Conservation (phyloP, 2,888 invertebrate genomes). For the Trimorus sp. region DNA sequence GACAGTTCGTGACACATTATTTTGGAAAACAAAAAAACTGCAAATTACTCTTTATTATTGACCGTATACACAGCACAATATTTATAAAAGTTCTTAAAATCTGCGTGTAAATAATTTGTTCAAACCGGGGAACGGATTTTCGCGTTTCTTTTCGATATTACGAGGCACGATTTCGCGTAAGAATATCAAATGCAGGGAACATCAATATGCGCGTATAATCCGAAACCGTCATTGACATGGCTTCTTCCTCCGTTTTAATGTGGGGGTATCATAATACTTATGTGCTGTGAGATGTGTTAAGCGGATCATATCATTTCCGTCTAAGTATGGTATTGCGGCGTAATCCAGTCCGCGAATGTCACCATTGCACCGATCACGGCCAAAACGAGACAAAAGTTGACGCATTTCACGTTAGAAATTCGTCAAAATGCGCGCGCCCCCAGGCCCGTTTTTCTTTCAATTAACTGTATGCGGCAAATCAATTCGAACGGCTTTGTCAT, state of each 20-base stretch:
- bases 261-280: constrained; percentile 78
- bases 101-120: too few species aligned
- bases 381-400: constrained; percentile 31
- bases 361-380: constrained; percentile 41
- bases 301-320: constrained; percentile 79
- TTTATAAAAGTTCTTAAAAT: too few species aligned
- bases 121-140: background rate
- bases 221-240: constrained; percentile 72
- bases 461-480: constrained; percentile 38
- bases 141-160: constrained; percentile 1
- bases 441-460: constrained; percentile 24
- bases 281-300: constrained; percentile 77
- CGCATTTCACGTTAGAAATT: constrained; percentile 14
- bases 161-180: constrained; percentile 29
- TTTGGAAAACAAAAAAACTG: too few species aligned
- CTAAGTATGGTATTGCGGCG: constrained; percentile 73
- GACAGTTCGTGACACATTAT: too few species aligned
- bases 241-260: constrained; percentile 76
- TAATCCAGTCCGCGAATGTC: constrained; percentile 70
- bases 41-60: too few species aligned
- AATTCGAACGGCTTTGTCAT: constrained; percentile 25
- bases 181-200: constrained; percentile 67
- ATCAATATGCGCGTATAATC: constrained; percentile 78
- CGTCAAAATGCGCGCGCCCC: constrained; percentile 4
- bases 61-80: too few species aligned